A percentile compares a stretch with the other conserved stretches of the same genome.
Evolutionary conservation across 2,888 invertebrate species (phyloP).

Genomic region (Notodonta ziczac): DNA sequence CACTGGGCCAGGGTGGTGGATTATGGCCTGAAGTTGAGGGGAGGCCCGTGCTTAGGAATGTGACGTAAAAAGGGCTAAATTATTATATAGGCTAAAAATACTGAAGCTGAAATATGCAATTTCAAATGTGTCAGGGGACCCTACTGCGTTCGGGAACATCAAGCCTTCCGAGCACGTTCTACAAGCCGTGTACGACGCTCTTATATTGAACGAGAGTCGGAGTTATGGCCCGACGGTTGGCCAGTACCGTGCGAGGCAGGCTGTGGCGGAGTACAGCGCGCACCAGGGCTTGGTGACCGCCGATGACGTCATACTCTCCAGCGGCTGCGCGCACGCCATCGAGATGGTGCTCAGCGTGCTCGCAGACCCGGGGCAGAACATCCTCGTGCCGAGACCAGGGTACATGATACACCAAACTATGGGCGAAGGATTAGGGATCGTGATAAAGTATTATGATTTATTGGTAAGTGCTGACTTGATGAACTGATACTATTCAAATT

Average conservation of each 20-base stretch:
- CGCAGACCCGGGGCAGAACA: slow-evolving; percentile 95
- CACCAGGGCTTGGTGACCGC: slow-evolving; percentile 80
- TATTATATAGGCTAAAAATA: no score
- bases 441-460: slow-evolving; percentile 90
- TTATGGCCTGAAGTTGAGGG: no score
- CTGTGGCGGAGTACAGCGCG: slow-evolving; percentile 93
- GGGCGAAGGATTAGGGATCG: slow-evolving; percentile 92
- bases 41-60: no score
- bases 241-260: slow-evolving; percentile 89
- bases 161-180: slow-evolving; percentile 90
- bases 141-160: slow-evolving; percentile 96
- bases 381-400: slow-evolving; percentile 96
- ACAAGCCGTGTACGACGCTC: slow-evolving; percentile 89
- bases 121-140: slow-evolving; percentile 94
- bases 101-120: no score
- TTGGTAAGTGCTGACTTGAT: slow-evolving; percentile 70
- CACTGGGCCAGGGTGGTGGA: no score
- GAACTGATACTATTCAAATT: no score
- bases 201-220: slow-evolving; percentile 89
- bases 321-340: slow-evolving; percentile 97
- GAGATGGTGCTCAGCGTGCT: slow-evolving; percentile 95
- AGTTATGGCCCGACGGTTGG: slow-evolving; percentile 96
- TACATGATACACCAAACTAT: slow-evolving; percentile 96
- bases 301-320: slow-evolving; percentile 95
- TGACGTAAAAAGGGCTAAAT: no score